Percentiles rank a stretch among this genome's conserved stretches.
These are phyloP conservation scores for Chloroceryle amazona DNA, from an alignment of 2,797 vertebrate genomes.

Conservation along the genomic window DNA sequence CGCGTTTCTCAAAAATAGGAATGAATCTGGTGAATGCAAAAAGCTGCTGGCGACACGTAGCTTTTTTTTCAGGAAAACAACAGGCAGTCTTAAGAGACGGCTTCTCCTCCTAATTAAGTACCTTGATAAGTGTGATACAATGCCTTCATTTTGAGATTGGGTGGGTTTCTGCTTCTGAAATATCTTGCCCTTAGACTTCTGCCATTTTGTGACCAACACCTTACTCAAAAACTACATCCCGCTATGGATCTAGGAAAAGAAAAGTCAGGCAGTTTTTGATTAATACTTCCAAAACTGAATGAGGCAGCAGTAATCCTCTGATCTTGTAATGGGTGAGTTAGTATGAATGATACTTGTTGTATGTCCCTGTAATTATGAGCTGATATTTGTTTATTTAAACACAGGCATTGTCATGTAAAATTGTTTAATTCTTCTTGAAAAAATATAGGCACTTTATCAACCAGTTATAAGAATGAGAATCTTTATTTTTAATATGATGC, in stretches of 20 bases:
- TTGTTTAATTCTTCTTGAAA: not conserved
- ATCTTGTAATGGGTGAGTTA: not conserved
- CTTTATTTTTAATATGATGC: too few relatives aligned
- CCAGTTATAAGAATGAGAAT: not conserved
- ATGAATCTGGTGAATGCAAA: not conserved
- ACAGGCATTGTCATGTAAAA: not conserved
- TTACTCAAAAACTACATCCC: not conserved
- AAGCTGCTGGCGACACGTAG: not conserved
- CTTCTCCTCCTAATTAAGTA: not conserved
- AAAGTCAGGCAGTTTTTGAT: not conserved
- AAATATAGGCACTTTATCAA: not conserved
- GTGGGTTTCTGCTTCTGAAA: not conserved
- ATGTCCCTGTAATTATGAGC: not conserved
- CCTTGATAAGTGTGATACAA: not conserved
- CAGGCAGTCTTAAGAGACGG: not conserved
- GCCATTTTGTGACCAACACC: not conserved
- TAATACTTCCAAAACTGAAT: not conserved
- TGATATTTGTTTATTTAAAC: conserved; percentile 25
- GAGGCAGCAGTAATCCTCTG: not conserved
- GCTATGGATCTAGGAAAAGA: not conserved
- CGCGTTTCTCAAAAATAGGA: not conserved
- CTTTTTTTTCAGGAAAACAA: not conserved
- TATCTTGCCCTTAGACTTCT: not conserved
- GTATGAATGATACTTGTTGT: not conserved
- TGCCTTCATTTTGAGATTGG: not conserved